A percentile compares a stretch with the other conserved stretches of the same genome.
Conservation (phyloP, 2,888 invertebrate species). For the Agrilus cyanescens region DNA sequence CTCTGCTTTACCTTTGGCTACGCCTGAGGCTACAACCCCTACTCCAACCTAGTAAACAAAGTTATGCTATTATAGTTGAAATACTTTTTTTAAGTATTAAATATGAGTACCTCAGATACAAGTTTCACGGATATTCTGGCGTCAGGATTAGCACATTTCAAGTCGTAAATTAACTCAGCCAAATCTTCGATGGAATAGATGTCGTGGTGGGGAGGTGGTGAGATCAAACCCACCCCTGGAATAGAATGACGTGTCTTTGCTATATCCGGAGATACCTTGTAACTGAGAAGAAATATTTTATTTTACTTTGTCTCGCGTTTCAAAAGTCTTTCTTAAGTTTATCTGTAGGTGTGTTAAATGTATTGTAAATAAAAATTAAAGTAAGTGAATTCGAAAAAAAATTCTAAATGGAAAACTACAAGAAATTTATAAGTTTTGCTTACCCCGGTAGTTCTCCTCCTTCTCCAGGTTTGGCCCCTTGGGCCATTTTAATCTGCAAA, state of each 20-base stretch:
- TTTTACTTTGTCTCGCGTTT: neutral
- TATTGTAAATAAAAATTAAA: neutral
- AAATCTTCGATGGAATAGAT: conserved; percentile 99
- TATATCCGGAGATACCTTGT: conserved; percentile 87
- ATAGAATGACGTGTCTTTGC: conserved; percentile 93
- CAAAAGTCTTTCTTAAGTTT: conserved; percentile 1
- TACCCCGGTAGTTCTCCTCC: conserved; percentile 88
- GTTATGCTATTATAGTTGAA: neutral
- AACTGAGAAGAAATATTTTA: conserved; percentile 25
- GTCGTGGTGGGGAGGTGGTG: conserved; percentile 98
- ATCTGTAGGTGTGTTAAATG: neutral
- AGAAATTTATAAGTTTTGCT: conserved; percentile 8
- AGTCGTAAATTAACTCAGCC: conserved; percentile 94
- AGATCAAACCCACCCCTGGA: conserved; percentile 93
- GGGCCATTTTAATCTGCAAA: conserved; percentile 98
- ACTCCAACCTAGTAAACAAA: conserved; percentile 60
- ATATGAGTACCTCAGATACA: conserved; percentile 63
- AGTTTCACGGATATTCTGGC: conserved; percentile 95
- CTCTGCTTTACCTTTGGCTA: conserved; percentile 97
- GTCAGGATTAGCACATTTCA: conserved; percentile 92
- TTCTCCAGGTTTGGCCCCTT: conserved; percentile 98
- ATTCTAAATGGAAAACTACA: neutral
- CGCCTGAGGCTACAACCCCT: conserved; percentile 97
- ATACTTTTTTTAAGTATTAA: neutral
- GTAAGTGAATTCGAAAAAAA: neutral